Evolutionary conservation across 2,888 invertebrate species (phyloP).

Genomic region (Ceratothoa steindachneri): DNA sequence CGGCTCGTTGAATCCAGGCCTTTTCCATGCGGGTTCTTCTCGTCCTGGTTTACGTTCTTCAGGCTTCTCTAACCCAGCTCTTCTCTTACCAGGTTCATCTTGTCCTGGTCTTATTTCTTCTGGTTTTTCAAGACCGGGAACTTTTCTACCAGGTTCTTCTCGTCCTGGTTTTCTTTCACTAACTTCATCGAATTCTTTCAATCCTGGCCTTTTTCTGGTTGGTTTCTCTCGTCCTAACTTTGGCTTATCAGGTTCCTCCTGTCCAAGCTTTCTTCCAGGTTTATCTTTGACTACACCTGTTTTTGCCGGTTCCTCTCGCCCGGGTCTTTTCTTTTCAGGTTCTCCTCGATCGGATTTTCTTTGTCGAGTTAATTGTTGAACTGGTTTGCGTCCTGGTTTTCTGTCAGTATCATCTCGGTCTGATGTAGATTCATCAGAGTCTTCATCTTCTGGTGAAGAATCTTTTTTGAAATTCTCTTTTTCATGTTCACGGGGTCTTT

Average conservation of each 20-base stretch:
- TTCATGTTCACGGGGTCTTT: too few relatives aligned
- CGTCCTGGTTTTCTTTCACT: background rate
- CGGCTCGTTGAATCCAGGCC: too few relatives aligned
- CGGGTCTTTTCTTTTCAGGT: constrained; percentile 13
- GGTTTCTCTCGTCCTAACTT: background rate
- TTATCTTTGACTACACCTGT: background rate
- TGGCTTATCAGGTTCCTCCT: background rate
- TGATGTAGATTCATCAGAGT: too few relatives aligned
- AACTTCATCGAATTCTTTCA: background rate
- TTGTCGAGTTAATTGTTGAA: too few relatives aligned
- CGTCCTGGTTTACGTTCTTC: background rate
- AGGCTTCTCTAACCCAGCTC: background rate
- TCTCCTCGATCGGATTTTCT: background rate
- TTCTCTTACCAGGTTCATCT: background rate
- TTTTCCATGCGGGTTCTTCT: background rate
- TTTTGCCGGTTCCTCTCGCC: constrained; percentile 7
- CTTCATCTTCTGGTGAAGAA: constrained; percentile 19
- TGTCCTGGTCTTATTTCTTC: background rate
- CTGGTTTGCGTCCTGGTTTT: constrained; percentile 1
- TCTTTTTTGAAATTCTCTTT: too few relatives aligned
- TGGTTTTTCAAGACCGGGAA: too few relatives aligned
- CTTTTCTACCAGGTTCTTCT: background rate
- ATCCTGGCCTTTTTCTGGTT: too few relatives aligned
- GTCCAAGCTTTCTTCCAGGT: background rate
- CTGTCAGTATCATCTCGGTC: constrained; percentile 5